Conservation (phyloP, 2,888 invertebrate genomes). For the Latrodectus hesperus region DNA sequence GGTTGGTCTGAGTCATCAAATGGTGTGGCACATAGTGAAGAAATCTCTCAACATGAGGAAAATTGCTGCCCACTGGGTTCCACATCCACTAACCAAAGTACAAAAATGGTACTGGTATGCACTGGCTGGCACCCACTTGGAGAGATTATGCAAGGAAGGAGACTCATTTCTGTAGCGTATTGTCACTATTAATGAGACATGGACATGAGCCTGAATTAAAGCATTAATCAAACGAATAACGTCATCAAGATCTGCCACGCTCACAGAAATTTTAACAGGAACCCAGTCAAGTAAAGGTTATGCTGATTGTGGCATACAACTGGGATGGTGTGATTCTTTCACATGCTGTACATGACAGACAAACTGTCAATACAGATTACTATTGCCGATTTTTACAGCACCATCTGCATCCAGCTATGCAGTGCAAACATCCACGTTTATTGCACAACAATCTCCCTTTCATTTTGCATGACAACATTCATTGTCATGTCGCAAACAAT, state of each 20-base stretch:
- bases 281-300: no score
- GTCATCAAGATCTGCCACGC: not conserved
- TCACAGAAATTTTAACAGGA: not conserved
- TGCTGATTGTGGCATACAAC: no score
- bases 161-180: conserved; percentile 21
- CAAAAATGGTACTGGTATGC: conserved; percentile 22
- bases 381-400: no score
- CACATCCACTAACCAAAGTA: conserved; percentile 17
- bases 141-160: conserved; percentile 28
- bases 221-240: conserved; percentile 4
- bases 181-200: conserved; percentile 21
- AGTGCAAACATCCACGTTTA: not conserved
- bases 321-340: no score
- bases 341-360: no score
- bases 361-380: no score
- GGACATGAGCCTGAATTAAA: conserved; percentile 7
- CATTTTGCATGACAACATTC: conserved; percentile 20
- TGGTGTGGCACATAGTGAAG: no score
- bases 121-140: conserved; percentile 19
- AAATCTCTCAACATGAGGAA: conserved; percentile 17
- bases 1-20: no score
- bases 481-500: conserved; percentile 12
- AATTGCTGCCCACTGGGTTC: conserved; percentile 14
- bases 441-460: not conserved
- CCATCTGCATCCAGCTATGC: conserved; percentile 17